These are phyloP conservation scores for Vireo altiloquus DNA, from an alignment of 2,113 vertebrate genomes.

Conservation along the genomic window DNA sequence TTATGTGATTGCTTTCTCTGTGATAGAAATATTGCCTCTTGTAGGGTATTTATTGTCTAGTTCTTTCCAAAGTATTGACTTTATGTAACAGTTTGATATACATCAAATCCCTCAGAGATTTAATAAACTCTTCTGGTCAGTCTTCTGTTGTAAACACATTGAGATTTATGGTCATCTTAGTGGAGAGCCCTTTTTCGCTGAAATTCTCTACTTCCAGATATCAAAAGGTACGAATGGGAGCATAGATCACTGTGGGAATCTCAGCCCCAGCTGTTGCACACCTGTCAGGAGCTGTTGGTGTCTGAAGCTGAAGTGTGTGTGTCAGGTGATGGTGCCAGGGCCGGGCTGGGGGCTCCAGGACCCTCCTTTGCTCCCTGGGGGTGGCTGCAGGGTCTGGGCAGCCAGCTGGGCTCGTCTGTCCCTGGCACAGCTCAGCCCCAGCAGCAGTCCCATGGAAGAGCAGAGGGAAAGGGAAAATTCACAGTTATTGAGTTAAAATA, in stretches of 20 bases:
- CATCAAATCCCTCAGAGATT: slow-evolving; percentile 79
- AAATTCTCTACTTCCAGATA: slow-evolving; percentile 71
- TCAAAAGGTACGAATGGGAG: slow-evolving; percentile 55
- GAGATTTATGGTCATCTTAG: slow-evolving; percentile 76
- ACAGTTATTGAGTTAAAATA: background rate
- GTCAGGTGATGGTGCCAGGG: background rate
- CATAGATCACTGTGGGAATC: slow-evolving; percentile 45
- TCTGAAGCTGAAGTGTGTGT: background rate
- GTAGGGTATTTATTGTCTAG: slow-evolving; percentile 78
- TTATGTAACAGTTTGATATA: slow-evolving; percentile 83
- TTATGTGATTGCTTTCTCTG: slow-evolving; percentile 78
- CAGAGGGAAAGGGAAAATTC: background rate
- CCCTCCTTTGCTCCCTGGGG: background rate
- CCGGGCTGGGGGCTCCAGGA: background rate
- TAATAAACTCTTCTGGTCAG: slow-evolving; percentile 83
- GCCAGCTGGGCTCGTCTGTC: background rate
- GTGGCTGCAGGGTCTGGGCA: background rate
- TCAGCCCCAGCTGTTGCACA: background rate
- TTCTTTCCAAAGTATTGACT: slow-evolving; percentile 83
- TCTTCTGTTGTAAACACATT: slow-evolving; percentile 78
- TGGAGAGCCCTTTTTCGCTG: slow-evolving; percentile 69
- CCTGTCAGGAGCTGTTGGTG: slow-evolving; percentile 9
- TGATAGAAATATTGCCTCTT: slow-evolving; percentile 80
- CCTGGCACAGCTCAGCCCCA: background rate
- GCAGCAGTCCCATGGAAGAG: background rate